Evolutionary conservation across 2,797 vertebrate species (phyloP).

Genomic region (Falco rusticolus): DNA sequence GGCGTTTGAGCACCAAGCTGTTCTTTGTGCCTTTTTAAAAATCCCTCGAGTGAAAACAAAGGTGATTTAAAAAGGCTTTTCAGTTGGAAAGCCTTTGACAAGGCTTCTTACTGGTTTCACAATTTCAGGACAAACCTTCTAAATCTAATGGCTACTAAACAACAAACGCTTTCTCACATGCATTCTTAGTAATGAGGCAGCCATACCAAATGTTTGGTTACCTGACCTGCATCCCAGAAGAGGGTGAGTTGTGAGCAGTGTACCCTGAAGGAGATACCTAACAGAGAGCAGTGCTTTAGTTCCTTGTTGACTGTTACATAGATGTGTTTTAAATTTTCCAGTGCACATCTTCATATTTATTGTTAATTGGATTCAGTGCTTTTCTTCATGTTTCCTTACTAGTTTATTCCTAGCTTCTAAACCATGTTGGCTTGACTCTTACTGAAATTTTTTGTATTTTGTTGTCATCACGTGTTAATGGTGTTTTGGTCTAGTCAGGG

Average conservation of each 20-base stretch:
- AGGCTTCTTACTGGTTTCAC: not conserved
- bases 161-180: not conserved
- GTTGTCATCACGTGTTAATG: not conserved
- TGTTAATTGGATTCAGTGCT: not conserved
- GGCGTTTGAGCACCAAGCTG: not conserved
- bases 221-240: not conserved
- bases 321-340: not conserved
- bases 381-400: not conserved
- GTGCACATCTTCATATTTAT: not conserved
- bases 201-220: not conserved
- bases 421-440: not conserved
- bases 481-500: not conserved
- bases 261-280: not conserved
- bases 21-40: constrained; percentile 13
- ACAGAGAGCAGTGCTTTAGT: not conserved
- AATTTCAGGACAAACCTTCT: not conserved
- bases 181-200: not conserved
- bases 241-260: not conserved
- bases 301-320: not conserved
- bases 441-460: not conserved
- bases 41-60: not conserved
- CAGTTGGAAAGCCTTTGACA: not conserved
- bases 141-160: not conserved
- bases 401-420: not conserved
- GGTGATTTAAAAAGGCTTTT: constrained; percentile 11